These are phyloP conservation scores for Tichodroma muraria DNA, from an alignment of 2,113 vertebrate species.

Conservation along the genomic window DNA sequence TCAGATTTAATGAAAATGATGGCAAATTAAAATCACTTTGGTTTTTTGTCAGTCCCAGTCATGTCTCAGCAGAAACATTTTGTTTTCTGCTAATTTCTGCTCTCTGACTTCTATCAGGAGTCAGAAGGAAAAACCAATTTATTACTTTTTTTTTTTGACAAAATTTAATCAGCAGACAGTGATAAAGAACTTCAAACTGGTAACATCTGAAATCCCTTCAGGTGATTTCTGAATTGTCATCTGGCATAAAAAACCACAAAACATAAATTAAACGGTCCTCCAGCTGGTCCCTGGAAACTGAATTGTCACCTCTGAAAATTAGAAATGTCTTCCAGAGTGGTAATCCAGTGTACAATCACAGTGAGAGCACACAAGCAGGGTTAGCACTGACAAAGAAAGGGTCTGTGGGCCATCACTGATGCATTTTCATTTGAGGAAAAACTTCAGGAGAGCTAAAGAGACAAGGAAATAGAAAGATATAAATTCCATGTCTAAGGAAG, in stretches of 20 bases:
- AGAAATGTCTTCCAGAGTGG: neutral
- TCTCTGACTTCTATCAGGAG: neutral
- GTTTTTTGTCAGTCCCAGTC: neutral
- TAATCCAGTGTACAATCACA: neutral
- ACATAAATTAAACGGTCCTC: neutral
- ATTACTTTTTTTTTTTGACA: neutral
- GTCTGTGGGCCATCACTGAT: neutral
- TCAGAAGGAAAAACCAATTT: neutral
- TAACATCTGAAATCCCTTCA: neutral
- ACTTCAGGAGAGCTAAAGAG: neutral
- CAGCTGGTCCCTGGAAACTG: neutral
- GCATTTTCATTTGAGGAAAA: neutral
- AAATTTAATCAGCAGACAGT: neutral
- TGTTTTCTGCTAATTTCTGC: neutral
- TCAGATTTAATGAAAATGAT: neutral
- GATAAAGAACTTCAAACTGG: neutral
- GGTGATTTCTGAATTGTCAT: neutral
- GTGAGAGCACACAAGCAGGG: neutral
- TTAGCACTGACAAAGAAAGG: neutral
- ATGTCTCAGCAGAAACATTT: neutral
- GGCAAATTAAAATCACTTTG: neutral
- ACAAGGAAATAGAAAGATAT: neutral
- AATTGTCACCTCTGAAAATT: neutral
- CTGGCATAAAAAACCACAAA: neutral
- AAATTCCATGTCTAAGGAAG: neutral